Evolutionary conservation across 1,140 invertebrate genomes (phyloP).

Genomic region (Papilio polyxenes): DNA sequence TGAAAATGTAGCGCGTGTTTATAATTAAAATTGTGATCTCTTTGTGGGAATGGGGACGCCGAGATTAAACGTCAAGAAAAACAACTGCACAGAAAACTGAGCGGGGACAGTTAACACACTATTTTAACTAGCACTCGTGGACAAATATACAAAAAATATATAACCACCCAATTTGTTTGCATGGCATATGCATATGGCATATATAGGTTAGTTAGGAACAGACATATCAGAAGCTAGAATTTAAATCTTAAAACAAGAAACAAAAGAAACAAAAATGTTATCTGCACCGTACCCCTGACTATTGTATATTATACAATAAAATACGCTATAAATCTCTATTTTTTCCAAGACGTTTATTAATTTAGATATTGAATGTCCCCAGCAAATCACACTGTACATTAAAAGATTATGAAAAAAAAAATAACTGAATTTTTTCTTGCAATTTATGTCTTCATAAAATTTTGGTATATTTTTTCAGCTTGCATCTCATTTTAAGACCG

Average conservation of each 20-base stretch:
- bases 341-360: too few species aligned
- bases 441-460: neutral
- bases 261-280: too few species aligned
- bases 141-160: neutral
- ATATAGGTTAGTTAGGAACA: neutral
- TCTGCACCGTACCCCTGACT: too few species aligned
- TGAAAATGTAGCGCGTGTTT: slow-evolving; percentile 30
- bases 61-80: slow-evolving; percentile 38
- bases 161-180: neutral
- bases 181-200: too few species aligned
- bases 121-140: slow-evolving; percentile 2
- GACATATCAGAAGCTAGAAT: too few species aligned
- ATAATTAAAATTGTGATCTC: slow-evolving; percentile 38
- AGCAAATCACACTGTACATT: too few species aligned
- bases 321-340: too few species aligned
- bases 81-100: slow-evolving; percentile 8
- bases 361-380: too few species aligned
- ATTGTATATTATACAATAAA: too few species aligned
- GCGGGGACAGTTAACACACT: neutral
- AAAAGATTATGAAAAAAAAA: too few species aligned
- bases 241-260: too few species aligned
- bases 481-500: slow-evolving; percentile 42
- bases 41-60: slow-evolving; percentile 36
- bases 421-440: too few species aligned
- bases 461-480: slow-evolving; percentile 47